Base-by-base conservation (phyloP, 2,888 invertebrate species). In the Peribatodes rhomboidaria region DNA sequence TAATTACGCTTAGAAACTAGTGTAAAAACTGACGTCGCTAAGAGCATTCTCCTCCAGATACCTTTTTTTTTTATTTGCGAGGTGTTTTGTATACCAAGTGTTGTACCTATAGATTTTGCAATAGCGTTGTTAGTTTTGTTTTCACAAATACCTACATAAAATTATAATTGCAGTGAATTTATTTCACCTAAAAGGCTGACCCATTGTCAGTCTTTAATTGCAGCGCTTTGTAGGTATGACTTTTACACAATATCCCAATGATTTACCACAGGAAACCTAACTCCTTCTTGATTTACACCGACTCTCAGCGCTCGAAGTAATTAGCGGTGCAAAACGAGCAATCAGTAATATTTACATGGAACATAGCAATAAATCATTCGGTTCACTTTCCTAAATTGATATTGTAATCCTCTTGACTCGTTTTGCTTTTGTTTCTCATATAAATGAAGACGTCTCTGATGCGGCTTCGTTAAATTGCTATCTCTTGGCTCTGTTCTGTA, bases 301-400 rank as follows among this genome's bases (percentile, higher is more conserved):
- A 35, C 44, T 59, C 47, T 42, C 55, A 61, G 27, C 27, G 72
- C 69, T 63, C 44, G 67, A 72, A 78, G 81, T 84, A 84, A 86
- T 87, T 83, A 85, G 82, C 78, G 73, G 68, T 74, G 76, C 78
- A 73, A 78, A 79, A 78, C 76, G 73, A 75, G 74, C 64, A 62
- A 76, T 74, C 76, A 71, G 83, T 81, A 80, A 86, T 89, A 89
- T 90, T 88, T 89, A 89, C 89, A 88, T 86, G 86, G 70, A 76
- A 78, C 85, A 81, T 79, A 78, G 82, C 86, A 87, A 93, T 93
- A 92, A 92, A 92, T 93, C 92, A 91, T 81, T 81, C 79, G 83
- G 75, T 88, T 88, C 92, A 92, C 92, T 92, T 93, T 91, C 87
- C 91, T 93, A 93, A 93, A 93, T 92, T 93, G 92, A 93, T 93